phyloP scores from a whole-genome alignment of 2,797 vertebrate genomes.

The Tiaroga cobitis region DNA sequence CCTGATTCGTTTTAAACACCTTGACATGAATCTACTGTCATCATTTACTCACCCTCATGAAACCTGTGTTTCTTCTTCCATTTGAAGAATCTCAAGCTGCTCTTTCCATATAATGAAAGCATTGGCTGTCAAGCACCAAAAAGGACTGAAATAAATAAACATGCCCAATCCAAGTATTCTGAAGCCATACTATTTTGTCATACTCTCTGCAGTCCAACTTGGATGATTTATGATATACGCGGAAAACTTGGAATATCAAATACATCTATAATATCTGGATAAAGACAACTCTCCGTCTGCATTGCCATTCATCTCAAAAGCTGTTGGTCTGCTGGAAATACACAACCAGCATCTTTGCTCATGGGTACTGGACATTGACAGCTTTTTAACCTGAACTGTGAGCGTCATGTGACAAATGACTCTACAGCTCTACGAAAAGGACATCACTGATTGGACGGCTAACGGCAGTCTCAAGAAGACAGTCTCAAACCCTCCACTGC shows the following conservation, averaged over 20 bases:
- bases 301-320: not conserved
- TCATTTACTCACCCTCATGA: not conserved
- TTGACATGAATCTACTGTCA: not conserved
- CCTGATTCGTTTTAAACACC: not conserved
- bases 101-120: conserved; percentile 50
- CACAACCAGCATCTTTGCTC: not conserved
- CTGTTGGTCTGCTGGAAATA: not conserved
- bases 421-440: not conserved
- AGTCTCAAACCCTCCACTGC: not conserved
- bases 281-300: not conserved
- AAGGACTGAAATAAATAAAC: not conserved
- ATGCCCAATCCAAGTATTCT: not conserved
- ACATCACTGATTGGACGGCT: not conserved
- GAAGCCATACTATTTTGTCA: not conserved
- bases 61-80: not conserved
- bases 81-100: conserved; percentile 19
- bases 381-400: not conserved
- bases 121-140: not conserved
- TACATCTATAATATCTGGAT: not conserved
- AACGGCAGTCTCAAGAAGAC: too few species aligned
- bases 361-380: too few species aligned
- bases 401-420: not conserved
- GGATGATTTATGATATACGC: not conserved
- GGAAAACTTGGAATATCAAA: not conserved
- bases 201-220: not conserved